A percentile compares a stretch with the other conserved stretches of the same genome.
Conservation (phyloP, 1,140 invertebrate genomes). For the Macrosteles quadrilineatus region DNA sequence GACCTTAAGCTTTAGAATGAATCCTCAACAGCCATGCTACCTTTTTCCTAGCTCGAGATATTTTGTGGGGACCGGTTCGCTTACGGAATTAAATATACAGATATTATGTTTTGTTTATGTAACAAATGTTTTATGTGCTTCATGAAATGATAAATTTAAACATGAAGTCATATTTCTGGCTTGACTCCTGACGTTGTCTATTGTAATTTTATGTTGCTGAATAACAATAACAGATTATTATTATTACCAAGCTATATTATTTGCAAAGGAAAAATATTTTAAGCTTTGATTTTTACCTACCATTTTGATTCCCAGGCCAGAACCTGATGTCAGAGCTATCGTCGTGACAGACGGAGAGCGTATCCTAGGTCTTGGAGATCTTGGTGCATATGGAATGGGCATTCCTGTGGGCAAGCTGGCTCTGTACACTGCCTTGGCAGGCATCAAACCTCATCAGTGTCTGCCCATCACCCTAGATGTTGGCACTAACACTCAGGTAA, state of each 20-base stretch:
- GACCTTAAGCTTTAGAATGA: too few species aligned
- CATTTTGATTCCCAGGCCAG: slow-evolving; percentile 67
- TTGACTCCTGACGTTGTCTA: too few species aligned
- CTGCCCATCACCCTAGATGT: slow-evolving; percentile 90
- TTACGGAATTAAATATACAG: too few species aligned
- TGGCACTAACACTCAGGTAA: slow-evolving; percentile 84
- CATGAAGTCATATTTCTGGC: too few species aligned
- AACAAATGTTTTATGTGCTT: too few species aligned
- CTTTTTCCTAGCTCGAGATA: too few species aligned
- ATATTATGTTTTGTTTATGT: too few species aligned
- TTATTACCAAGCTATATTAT: not conserved
- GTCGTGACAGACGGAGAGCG: slow-evolving; percentile 94
- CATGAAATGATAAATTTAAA: too few species aligned
- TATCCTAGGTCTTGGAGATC: slow-evolving; percentile 89
- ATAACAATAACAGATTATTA: too few species aligned
- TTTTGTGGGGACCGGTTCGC: too few species aligned
- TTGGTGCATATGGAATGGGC: slow-evolving; percentile 94
- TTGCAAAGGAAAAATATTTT: not conserved
- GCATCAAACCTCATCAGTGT: slow-evolving; percentile 87
- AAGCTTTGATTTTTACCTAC: not conserved
- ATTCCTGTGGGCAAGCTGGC: slow-evolving; percentile 91
- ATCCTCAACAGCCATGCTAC: too few species aligned
- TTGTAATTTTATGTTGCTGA: too few species aligned
- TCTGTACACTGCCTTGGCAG: slow-evolving; percentile 88
- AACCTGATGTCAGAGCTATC: slow-evolving; percentile 84